Percentiles rank a stretch among this genome's conserved stretches.
These are phyloP conservation scores for Myripristis murdjan DNA, from an alignment of 2,797 vertebrate genomes.

Conservation along the genomic window DNA sequence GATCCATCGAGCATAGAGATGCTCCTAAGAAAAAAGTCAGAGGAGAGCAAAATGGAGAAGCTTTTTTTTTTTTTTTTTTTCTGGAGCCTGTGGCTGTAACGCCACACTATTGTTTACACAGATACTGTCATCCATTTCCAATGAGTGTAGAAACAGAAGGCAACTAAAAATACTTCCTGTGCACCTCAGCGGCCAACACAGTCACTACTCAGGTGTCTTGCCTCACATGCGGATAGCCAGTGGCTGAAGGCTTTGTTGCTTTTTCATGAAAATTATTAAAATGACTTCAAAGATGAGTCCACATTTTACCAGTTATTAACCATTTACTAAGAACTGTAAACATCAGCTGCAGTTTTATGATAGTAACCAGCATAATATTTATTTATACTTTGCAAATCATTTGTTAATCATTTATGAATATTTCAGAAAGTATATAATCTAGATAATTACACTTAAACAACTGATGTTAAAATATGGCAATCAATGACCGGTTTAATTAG, in stretches of 20 bases:
- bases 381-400: too few species aligned
- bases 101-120: slow-evolving; percentile 56
- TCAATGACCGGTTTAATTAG: too few species aligned
- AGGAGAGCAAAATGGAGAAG: not conserved
- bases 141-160: slow-evolving; percentile 55
- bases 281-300: slow-evolving; percentile 7
- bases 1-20: not conserved
- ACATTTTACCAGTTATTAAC: not conserved
- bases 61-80: slow-evolving; percentile 5
- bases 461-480: too few species aligned
- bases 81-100: slow-evolving; percentile 42
- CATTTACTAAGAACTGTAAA: too few species aligned
- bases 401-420: too few species aligned
- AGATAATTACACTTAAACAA: too few species aligned
- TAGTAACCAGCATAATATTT: too few species aligned
- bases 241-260: not conserved
- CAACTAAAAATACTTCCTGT: slow-evolving; percentile 54
- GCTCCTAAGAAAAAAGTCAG: slow-evolving; percentile 13
- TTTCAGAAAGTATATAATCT: too few species aligned
- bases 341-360: too few species aligned
- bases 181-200: slow-evolving; percentile 41
- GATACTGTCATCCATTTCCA: slow-evolving; percentile 63
- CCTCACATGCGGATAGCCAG: slow-evolving; percentile 29
- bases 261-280: slow-evolving; percentile 9
- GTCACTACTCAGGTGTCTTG: slow-evolving; percentile 41